Evolutionary conservation across 2,797 vertebrate genomes (phyloP).

Genomic region (Arctocebus calabarensis): DNA sequence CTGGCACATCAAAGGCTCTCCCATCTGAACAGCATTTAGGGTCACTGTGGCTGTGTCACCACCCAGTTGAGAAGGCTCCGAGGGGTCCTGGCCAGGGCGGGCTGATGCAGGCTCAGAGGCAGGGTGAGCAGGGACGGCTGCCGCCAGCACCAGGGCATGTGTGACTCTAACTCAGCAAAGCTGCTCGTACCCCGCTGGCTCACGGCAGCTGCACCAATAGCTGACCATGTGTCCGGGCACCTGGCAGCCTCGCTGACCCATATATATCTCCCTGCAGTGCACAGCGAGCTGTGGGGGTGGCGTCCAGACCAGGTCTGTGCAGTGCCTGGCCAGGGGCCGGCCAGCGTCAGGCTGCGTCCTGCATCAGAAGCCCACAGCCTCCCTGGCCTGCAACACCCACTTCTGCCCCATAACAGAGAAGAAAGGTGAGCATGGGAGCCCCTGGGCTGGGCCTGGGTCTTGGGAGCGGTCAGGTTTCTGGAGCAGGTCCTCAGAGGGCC

Average conservation of each 20-base stretch:
- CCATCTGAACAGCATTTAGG: neutral
- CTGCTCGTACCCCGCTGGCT: rapidly evolving
- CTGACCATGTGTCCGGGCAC: neutral
- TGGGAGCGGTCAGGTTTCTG: neutral
- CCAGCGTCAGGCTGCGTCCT: slow-evolving; percentile 87
- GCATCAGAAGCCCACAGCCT: slow-evolving; percentile 88
- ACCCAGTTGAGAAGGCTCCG: rapidly evolving
- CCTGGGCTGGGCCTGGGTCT: rapidly evolving
- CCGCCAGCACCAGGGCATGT: rapidly evolving
- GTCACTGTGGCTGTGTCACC: rapidly evolving
- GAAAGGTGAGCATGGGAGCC: slow-evolving; percentile 80
- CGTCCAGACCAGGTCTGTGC: slow-evolving; percentile 90
- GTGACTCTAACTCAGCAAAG: rapidly evolving
- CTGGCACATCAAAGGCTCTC: neutral
- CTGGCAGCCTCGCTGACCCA: rapidly evolving
- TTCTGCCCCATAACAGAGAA: slow-evolving; percentile 90
- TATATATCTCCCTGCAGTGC: slow-evolving; percentile 87
- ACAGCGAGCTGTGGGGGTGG: slow-evolving; percentile 95
- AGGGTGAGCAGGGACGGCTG: neutral
- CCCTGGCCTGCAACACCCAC: slow-evolving; percentile 93
- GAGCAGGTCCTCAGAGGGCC: neutral
- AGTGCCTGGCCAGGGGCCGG: slow-evolving; percentile 90
- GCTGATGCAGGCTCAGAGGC: rapidly evolving
- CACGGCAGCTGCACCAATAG: rapidly evolving
- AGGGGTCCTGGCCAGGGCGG: rapidly evolving